Conservation (phyloP, 2,113 vertebrate species). For the Ammodytes dubius region DNA sequence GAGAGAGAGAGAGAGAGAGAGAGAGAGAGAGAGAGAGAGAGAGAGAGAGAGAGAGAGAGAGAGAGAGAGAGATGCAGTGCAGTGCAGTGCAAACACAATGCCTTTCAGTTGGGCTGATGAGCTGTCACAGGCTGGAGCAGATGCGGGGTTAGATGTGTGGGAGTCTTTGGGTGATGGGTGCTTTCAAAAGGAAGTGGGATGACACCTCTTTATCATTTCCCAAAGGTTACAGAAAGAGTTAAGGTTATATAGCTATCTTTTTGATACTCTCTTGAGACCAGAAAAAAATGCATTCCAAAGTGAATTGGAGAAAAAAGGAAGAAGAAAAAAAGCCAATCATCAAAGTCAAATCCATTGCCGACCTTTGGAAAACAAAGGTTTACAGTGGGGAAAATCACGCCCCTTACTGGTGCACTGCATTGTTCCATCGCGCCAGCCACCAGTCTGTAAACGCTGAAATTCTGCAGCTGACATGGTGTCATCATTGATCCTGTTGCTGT, state of each 20-base stretch:
- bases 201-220: not conserved
- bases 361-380: slow-evolving; percentile 25
- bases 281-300: not conserved
- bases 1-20: not conserved
- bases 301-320: not conserved
- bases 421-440: slow-evolving; percentile 5
- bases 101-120: slow-evolving; percentile 28
- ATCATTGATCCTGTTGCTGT: slow-evolving; percentile 71
- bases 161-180: not conserved
- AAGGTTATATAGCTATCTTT: not conserved
- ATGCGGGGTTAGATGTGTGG: slow-evolving; percentile 7
- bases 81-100: not conserved
- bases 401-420: slow-evolving; percentile 26
- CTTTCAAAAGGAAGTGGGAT: not conserved
- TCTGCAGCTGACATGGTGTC: slow-evolving; percentile 69
- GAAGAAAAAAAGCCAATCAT: not conserved
- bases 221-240: not conserved
- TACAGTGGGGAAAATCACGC: not conserved
- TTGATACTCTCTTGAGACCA: not conserved
- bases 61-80: not conserved
- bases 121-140: slow-evolving; percentile 12
- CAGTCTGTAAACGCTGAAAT: slow-evolving; percentile 28
- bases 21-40: not conserved
- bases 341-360: not conserved
- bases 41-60: not conserved